Evolutionary conservation across 2,888 invertebrate species (phyloP).

Genomic region (Diarsia dahlii): DNA sequence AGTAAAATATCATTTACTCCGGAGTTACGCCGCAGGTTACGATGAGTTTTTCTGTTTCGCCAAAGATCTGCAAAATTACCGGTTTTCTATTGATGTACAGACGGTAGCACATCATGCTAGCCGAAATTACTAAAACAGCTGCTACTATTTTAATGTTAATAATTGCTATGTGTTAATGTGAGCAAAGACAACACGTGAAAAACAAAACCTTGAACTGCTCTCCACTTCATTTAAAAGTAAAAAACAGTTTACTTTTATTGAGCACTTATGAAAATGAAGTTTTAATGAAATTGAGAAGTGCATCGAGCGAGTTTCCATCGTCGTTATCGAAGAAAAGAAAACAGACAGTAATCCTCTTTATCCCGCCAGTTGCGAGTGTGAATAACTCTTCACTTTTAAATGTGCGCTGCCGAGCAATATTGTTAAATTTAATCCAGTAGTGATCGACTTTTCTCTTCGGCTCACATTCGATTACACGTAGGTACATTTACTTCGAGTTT

Average conservation of each 20-base stretch:
- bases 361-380: background rate
- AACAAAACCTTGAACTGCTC: background rate
- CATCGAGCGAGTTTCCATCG: conserved; percentile 3
- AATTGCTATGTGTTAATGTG: background rate
- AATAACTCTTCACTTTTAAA: conserved; percentile 18
- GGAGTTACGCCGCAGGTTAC: background rate
- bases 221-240: background rate
- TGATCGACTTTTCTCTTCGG: conserved; percentile 4
- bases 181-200: background rate
- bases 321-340: conserved; percentile 11
- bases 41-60: conserved; percentile 13
- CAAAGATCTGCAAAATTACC: background rate
- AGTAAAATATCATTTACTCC: background rate
- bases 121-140: background rate
- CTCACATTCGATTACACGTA: conserved; percentile 6
- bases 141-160: background rate
- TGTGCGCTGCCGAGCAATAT: conserved; percentile 5
- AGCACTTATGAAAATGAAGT: conserved; percentile 15
- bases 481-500: conserved; percentile 7
- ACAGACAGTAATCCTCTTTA: conserved; percentile 7
- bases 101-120: too few relatives aligned
- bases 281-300: conserved; percentile 16
- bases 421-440: conserved; percentile 20
- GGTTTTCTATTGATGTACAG: background rate
- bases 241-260: background rate